phyloP scores from a whole-genome alignment of 2,888 invertebrate genomes.

The Bhutanitis thaidina region DNA sequence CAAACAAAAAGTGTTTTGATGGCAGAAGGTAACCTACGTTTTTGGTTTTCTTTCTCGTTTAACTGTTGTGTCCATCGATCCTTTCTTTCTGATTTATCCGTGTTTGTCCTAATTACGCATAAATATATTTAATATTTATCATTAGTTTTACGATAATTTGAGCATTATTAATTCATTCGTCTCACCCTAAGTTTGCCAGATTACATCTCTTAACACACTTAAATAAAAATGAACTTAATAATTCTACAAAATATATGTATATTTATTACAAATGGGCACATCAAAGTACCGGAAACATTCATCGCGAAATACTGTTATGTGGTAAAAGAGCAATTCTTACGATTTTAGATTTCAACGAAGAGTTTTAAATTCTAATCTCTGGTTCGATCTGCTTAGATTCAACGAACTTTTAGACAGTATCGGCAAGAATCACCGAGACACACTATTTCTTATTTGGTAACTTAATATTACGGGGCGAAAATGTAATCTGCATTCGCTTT shows the following conservation, averaged over 20 bases:
- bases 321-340: slow-evolving; percentile 75
- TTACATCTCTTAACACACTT: slow-evolving; percentile 64
- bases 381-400: slow-evolving; percentile 57
- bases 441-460: slow-evolving; percentile 78
- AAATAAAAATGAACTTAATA: slow-evolving; percentile 74
- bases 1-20: slow-evolving; percentile 59
- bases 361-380: slow-evolving; percentile 69
- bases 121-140: slow-evolving; percentile 40
- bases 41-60: slow-evolving; percentile 68
- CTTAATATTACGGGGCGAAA: slow-evolving; percentile 75
- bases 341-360: slow-evolving; percentile 68
- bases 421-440: slow-evolving; percentile 58
- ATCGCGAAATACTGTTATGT: slow-evolving; percentile 77
- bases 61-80: slow-evolving; percentile 40
- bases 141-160: slow-evolving; percentile 59
- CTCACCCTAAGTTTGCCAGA: slow-evolving; percentile 62
- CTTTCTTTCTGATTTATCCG: slow-evolving; percentile 25
- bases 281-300: slow-evolving; percentile 68
- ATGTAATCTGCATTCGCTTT: slow-evolving; percentile 64
- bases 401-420: slow-evolving; percentile 52
- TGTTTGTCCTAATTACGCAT: slow-evolving; percentile 46
- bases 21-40: slow-evolving; percentile 77
- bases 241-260: slow-evolving; percentile 68
- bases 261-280: slow-evolving; percentile 71
- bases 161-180: slow-evolving; percentile 60